A percentile compares a stretch with the other conserved stretches of the same genome.
phyloP scores from a whole-genome alignment of 2,888 invertebrate species.

The Ophion ellenae region DNA sequence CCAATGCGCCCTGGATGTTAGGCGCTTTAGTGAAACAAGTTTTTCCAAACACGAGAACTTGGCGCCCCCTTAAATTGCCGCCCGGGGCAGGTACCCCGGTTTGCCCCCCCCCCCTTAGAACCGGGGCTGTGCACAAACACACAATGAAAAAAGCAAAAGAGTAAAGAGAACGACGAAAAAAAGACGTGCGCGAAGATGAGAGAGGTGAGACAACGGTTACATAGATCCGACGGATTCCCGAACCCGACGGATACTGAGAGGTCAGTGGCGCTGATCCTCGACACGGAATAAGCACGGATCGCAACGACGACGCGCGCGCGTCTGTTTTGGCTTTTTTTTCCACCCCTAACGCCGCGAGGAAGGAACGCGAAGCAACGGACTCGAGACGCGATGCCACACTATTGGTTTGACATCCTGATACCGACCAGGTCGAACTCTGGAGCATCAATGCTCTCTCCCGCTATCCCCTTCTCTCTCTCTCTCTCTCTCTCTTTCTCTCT shows the following conservation, averaged over 20 bases:
- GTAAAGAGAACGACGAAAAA: background rate
- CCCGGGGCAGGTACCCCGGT: too few relatives aligned
- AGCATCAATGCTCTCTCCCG: slow-evolving; percentile 16
- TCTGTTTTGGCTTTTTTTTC: background rate
- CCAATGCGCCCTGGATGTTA: too few relatives aligned
- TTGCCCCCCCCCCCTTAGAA: too few relatives aligned
- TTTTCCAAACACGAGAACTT: too few relatives aligned
- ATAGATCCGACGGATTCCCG: slow-evolving; percentile 49
- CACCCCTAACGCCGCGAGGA: background rate
- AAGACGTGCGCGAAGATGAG: background rate
- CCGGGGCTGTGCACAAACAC: too few relatives aligned
- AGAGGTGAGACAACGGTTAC: background rate
- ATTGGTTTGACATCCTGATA: slow-evolving; percentile 47
- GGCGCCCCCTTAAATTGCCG: too few relatives aligned
- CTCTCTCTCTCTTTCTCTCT: background rate
- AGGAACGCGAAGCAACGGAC: slow-evolving; percentile 43
- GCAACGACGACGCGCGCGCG: slow-evolving; percentile 3
- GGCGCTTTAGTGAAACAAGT: too few relatives aligned
- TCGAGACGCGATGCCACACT: slow-evolving; percentile 62
- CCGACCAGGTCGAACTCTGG: slow-evolving; percentile 42
- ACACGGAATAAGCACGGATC: slow-evolving; percentile 21
- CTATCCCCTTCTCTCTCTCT: background rate
- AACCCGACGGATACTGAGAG: slow-evolving; percentile 62
- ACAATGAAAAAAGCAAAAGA: background rate
- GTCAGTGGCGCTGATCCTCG: slow-evolving; percentile 52